Base-by-base conservation (phyloP, 2,888 invertebrate genomes). In the Gisinianus flammeolus region DNA sequence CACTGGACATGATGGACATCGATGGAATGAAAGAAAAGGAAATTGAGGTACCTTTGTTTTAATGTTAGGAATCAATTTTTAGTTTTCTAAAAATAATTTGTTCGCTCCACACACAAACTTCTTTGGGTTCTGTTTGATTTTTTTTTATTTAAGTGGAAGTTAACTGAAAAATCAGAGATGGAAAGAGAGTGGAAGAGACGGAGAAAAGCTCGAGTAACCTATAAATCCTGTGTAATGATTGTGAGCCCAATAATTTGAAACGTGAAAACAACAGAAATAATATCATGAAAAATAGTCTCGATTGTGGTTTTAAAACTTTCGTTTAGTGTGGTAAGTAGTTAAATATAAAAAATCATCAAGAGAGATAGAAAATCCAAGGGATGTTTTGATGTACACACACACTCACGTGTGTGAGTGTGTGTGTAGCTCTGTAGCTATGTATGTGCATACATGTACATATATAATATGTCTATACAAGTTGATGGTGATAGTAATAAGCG, bases 241-340 rank as follows among this genome's bases (percentile, higher is more conserved):
- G 31, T 28, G 4, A 67, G 33, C 19, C 67, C 33, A 67, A 67
- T 67, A 67, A 67, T 67, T 67, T 67, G 67, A 28, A 26, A 64
- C 10, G 28, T 64, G 28, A 31, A 44, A 16, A 3, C 8, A 33
- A 67, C 10, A 28, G 31, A 67, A 22, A 33, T 16, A 44, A 19
- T 24, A 66, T 28, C 35, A 35, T 35, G 44, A 12, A 4, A 44
- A 2, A 6, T 19, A n/a, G n/a, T 19, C 22, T 16, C 31, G 33
- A 67, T 67, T 67, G 67, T 22, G 67, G 67, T 67, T 44, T 44
- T 44, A 16, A 19, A 44, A 19, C 44, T 44, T 44, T 16, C 44
- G 19, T 44, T 44, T 44, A 44, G 44, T 44, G 44, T 44, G 44
- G 44, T 44, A 44, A 44, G 44, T 44, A 44, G 44, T 44, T 44